Evolutionary conservation across 1,140 invertebrate genomes (phyloP), one percentile per base, ranked within the genome.

Genomic region (Holcopasites calliopsidis): DNA sequence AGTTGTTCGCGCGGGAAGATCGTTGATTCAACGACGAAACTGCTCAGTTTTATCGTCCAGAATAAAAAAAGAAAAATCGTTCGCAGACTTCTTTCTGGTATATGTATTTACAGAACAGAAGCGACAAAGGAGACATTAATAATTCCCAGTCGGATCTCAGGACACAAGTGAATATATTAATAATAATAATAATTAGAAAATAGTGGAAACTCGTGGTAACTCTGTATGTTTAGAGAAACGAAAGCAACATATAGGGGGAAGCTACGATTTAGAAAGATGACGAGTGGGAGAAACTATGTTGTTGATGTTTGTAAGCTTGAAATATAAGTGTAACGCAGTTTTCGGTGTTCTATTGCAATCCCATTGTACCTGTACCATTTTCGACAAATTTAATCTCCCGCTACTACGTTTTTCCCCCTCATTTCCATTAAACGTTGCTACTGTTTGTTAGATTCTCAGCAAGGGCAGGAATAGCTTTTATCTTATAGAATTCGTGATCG

Each of bases 271-370:
- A 54, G 71, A 76, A 66, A 76, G 65, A 81, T 84, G 60, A 74
- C 80, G 76, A 77, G 82, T 86, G 6, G 23, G 44, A 54, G 13
- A 82, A 81, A 87, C 85, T 83, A 79, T 87, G 82, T 87, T 90
- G 88, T 88, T 90, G 87, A 87, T 90, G 87, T 90, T 91, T 90
- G 88, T 90, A 90, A 90, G 88, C 87, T 88, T 90, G 82, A 90
- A 90, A 89, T 90, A 88, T 89, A 90, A 88, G 83, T 90, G 88
- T 90, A 90, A 87, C 83, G 88, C 86, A 88, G 88, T 90, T 88
- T 84, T 71, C 73, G 80, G 44, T 77, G 85, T 81, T 61, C 66
- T 76, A 54, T 84, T 70, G 69, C 44, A 74, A 47, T 66, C 50
- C 61, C 42, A 49, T 21, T 44, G 61, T 50, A 71, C 61, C 49